Evolutionary conservation across 1,140 invertebrate genomes (phyloP).

Genomic region (Eumaeus atala): DNA sequence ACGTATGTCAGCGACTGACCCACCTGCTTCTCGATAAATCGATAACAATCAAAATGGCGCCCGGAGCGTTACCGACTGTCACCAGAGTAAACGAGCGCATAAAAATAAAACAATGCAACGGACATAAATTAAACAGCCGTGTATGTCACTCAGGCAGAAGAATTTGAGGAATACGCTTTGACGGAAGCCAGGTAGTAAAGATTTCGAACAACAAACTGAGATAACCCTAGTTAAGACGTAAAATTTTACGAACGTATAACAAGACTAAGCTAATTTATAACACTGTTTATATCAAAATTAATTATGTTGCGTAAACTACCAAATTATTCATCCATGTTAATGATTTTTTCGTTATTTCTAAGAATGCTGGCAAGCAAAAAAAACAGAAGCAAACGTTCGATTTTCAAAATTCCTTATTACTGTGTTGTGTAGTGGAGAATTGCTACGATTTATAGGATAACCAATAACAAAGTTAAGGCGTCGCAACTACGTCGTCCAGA

Average conservation of each 20-base stretch:
- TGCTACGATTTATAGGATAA: too few species aligned
- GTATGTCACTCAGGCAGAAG: conserved; percentile 55
- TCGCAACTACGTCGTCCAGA: too few species aligned
- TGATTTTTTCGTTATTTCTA: too few species aligned
- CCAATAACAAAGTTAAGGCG: too few species aligned
- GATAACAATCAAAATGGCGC: conserved; percentile 66
- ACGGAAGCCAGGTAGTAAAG: conserved; percentile 71
- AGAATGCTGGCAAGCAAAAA: too few species aligned
- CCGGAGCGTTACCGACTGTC: conserved; percentile 59
- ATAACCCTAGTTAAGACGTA: conserved; percentile 67
- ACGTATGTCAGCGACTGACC: conserved; percentile 21
- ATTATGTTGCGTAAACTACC: too few species aligned
- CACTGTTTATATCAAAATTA: conserved; percentile 6
- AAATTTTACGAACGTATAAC: conserved; percentile 65
- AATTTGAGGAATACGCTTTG: conserved; percentile 48
- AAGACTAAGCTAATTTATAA: conserved; percentile 57
- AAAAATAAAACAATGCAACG: conserved; percentile 56
- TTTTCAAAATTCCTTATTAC: too few species aligned
- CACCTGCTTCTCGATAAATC: conserved; percentile 42
- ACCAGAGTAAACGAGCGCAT: conserved; percentile 55
- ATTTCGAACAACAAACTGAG: conserved; percentile 64
- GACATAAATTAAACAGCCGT: conserved; percentile 68
- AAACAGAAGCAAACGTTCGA: too few species aligned
- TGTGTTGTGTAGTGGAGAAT: too few species aligned
- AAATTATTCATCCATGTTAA: too few species aligned